phyloP scores from a whole-genome alignment of 2,888 invertebrate genomes.

The Crossocerus cetratus region DNA sequence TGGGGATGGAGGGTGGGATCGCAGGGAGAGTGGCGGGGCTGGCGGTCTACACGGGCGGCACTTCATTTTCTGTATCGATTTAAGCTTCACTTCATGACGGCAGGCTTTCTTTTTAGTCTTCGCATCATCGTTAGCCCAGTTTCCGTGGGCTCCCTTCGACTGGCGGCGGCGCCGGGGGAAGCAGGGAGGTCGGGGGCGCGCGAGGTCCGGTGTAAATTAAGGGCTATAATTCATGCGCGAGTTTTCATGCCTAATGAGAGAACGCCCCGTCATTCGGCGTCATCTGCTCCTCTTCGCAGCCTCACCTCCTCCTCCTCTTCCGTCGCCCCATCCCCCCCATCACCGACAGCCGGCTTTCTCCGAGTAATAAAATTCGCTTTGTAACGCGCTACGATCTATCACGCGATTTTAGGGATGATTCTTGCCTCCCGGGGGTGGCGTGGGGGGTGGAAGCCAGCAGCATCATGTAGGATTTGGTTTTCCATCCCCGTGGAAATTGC shows the following conservation, averaged over 20 bases:
- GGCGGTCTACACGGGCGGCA: constrained; percentile 5
- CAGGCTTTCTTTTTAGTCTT: constrained; percentile 40
- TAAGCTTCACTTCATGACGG: constrained; percentile 33
- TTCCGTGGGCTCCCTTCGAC: constrained; percentile 37
- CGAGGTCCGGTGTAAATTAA: constrained; percentile 59
- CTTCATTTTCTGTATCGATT: constrained; percentile 43
- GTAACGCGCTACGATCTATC: constrained; percentile 54
- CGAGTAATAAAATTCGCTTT: constrained; percentile 47
- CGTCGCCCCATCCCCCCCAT: too few relatives aligned
- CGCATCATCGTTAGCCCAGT: constrained; percentile 47
- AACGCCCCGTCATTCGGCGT: constrained; percentile 60
- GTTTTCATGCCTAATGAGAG: constrained; percentile 60
- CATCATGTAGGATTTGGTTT: constrained; percentile 24
- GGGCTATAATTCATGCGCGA: constrained; percentile 59
- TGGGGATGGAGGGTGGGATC: not conserved
- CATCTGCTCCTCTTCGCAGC: constrained; percentile 63
- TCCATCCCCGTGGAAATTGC: constrained; percentile 21
- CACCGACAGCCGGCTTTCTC: not conserved
- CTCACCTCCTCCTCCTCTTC: constrained; percentile 14
- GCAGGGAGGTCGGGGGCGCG: constrained; percentile 7
- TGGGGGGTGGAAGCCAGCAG: not conserved
- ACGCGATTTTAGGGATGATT: constrained; percentile 23
- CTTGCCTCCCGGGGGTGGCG: constrained; percentile 5
- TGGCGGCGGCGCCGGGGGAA: constrained; percentile 21
- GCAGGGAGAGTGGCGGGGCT: not conserved